Percentiles rank a stretch among this genome's conserved stretches.
Evolutionary conservation across 1,140 invertebrate genomes (phyloP).

Genomic region (Drosophila miranda): DNA sequence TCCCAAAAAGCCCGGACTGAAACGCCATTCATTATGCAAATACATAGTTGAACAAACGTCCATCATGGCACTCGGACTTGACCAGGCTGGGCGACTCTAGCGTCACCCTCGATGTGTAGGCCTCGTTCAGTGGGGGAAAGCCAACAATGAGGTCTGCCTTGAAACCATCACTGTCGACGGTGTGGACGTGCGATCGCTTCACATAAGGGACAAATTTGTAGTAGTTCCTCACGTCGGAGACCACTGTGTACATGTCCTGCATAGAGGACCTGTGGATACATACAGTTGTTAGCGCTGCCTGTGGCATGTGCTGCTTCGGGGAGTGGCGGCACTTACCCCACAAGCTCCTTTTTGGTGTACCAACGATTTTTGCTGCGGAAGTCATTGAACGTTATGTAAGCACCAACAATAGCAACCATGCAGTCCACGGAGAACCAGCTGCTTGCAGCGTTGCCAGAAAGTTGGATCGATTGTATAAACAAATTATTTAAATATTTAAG

Average conservation of each 20-base stretch:
- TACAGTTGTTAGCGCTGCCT: conserved; percentile 1
- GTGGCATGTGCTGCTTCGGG: neutral
- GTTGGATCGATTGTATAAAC: no score
- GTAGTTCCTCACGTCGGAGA: conserved; percentile 95
- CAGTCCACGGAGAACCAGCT: conserved; percentile 9
- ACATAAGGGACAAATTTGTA: conserved; percentile 97
- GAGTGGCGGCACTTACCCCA: conserved; percentile 84
- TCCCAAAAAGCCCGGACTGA: conserved; percentile 92
- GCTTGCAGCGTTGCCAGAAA: conserved; percentile 34
- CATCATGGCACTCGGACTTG: conserved; percentile 94
- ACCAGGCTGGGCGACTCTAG: conserved; percentile 89
- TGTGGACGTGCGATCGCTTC: conserved; percentile 90
- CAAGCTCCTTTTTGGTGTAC: conserved; percentile 87
- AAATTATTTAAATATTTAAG: no score
- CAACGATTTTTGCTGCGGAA: conserved; percentile 83
- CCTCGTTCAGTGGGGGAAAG: conserved; percentile 94
- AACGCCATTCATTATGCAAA: conserved; percentile 95
- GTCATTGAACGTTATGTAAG: conserved; percentile 70
- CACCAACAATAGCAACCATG: neutral
- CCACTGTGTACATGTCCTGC: conserved; percentile 97
- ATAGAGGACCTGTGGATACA: conserved; percentile 91
- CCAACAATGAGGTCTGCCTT: conserved; percentile 95
- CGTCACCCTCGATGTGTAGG: conserved; percentile 94
- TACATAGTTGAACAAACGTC: conserved; percentile 95
- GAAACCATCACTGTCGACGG: conserved; percentile 83